Evolutionary conservation across 2,888 invertebrate species (phyloP), one percentile per base, ranked within the genome.

Genomic region (Pharmacophagus antenor): DNA sequence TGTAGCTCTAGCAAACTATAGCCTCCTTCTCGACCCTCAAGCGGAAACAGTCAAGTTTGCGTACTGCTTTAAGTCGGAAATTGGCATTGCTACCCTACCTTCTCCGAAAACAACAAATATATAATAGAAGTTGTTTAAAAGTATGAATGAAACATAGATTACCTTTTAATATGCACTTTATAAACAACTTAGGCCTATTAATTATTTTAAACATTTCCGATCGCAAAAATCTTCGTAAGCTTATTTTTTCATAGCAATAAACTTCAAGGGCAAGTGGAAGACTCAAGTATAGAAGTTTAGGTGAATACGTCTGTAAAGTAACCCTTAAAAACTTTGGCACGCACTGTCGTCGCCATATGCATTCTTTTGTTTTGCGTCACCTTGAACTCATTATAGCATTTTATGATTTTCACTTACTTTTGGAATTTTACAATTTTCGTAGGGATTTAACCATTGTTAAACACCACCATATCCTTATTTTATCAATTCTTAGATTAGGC

Each of bases 291-390:
- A 51, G n/a, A 1, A 21, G n/a, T 21, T 51, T 51, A 27, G 50
- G 42, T 53, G 48, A 48, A 54, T 23, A 25, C 27, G 23, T 49
- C 18, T 50, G 50, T 48, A 41, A 59, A 54, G 27, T 53, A 49
- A 7, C 41, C 23, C 46, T 58, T 22, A 55, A 50, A 17, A 31
- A 46, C 37, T 47, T 55, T 61, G 56, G 56, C 55, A 61, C 51
- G 41, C 46, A 17, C 44, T n/a, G 12, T 51, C 20, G 47, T 50
- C 42, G 42, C 41, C 8, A 27, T 50, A 22, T 27, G 46, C 18
- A 56, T 2, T 7, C 46, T 53, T 25, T 55, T 18, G 46, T 51
- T 37, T 50, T 56, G 12, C 42, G 2, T 47, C 51, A 25, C 51
- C 60, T 20, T 60, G 56, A 56, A 60, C 47, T 41, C 46, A 15